phyloP scores from a whole-genome alignment of 2,113 vertebrate genomes.

The Caranx melampygus region DNA sequence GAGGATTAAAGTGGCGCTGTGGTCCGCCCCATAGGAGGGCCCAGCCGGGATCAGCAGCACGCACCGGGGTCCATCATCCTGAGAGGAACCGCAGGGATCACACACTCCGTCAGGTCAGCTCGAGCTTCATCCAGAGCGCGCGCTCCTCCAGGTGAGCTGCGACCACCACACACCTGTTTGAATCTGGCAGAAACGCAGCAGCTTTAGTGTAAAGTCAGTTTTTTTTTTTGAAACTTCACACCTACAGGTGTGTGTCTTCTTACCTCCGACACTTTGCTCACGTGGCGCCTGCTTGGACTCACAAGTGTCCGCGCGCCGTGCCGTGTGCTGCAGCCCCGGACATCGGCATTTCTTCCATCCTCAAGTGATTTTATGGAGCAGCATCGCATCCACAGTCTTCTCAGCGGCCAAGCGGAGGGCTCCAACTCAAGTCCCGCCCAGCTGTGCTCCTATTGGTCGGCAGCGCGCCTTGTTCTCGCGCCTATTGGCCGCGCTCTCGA shows the following conservation, averaged over 20 bases:
- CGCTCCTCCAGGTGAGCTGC: no score
- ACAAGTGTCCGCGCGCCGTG: neutral
- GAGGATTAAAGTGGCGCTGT: neutral
- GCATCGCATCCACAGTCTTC: slow-evolving; percentile 19
- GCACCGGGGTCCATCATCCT: neutral
- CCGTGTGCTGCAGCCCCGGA: neutral
- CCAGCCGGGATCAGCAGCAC: neutral
- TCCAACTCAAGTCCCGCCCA: slow-evolving; percentile 37
- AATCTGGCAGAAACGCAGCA: neutral
- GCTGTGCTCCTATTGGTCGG: slow-evolving; percentile 73
- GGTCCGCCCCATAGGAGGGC: slow-evolving; percentile 20
- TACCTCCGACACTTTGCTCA: slow-evolving; percentile 40
- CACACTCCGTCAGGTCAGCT: no score
- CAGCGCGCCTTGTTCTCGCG: neutral
- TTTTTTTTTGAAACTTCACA: no score
- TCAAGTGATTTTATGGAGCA: slow-evolving; percentile 37
- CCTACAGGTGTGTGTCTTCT: neutral
- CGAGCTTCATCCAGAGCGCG: no score
- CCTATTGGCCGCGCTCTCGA: slow-evolving; percentile 60
- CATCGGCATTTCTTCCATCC: slow-evolving; percentile 28
- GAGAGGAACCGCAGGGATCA: no score
- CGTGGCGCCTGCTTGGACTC: neutral
- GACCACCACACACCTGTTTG: slow-evolving; percentile 27
- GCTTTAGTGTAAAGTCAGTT: neutral
- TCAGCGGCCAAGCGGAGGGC: neutral